These are phyloP conservation scores for Chelonia mydas DNA, from an alignment of 2,797 vertebrate genomes.

Conservation along the genomic window DNA sequence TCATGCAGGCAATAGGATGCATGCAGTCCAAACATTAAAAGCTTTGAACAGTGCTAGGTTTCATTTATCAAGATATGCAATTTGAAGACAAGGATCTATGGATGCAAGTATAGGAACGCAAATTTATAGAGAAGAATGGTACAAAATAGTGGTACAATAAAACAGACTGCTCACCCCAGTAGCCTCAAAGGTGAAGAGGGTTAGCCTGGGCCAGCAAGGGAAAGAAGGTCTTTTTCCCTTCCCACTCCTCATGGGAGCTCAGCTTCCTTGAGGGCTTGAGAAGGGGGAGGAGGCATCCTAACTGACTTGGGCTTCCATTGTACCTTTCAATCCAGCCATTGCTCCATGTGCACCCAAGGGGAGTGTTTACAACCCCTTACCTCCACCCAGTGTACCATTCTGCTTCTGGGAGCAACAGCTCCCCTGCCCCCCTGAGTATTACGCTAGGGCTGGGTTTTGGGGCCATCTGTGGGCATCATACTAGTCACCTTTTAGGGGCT, in stretches of 20 bases:
- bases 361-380: neutral
- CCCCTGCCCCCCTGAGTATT: neutral
- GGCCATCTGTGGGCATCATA: neutral
- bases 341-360: neutral
- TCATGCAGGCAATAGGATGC: no score
- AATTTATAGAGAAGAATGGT: no score
- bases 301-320: neutral
- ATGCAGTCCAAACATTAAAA: no score
- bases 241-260: neutral
- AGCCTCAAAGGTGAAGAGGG: no score
- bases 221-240: neutral
- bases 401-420: neutral
- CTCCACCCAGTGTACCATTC: neutral
- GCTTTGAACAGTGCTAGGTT: no score
- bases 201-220: no score
- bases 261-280: neutral
- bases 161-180: no score
- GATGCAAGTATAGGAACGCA: no score
- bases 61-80: no score
- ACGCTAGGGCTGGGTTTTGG: neutral
- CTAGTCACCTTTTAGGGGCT: neutral
- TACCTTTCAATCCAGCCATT: neutral
- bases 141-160: no score
- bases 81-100: no score
- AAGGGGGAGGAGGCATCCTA: neutral